Evolutionary conservation across 2,797 vertebrate genomes (phyloP), one percentile per base, ranked within the genome.

Genomic region (Adrianichthys oophorus): DNA sequence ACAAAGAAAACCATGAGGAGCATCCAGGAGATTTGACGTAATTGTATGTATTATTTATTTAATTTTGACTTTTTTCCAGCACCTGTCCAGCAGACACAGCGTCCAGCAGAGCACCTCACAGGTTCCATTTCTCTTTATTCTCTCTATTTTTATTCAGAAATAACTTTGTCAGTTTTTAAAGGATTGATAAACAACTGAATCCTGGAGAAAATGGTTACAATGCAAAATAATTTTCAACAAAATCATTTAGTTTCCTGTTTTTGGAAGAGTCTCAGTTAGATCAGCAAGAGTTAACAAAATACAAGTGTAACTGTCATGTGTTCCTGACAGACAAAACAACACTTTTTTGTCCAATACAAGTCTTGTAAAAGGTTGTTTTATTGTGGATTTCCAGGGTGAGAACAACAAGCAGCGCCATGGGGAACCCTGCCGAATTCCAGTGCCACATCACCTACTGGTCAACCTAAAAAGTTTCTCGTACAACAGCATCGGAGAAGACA

Each of bases 391-490:
- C 55, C 78, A 96, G 95, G 93, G 90, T 19, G 95, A 96, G 65
- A 87, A 90, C 0, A 85, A 89, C 23, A 89, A 92, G 4, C 94
- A 94, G 73, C 91, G 94, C 8, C 94, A 94, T 2, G 93, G 93
- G 12, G 95, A 97, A 49, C 81, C 91, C 1, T 91, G 91, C 5
- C 82, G 95, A 16, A 88, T 94, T 61, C 95, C 96, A 0, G 89
- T 96, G 7, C 93, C 95, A 32, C 95, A 98, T 73, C 96, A 98
- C 85, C 94, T 98, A 16, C 93, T 97, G 70, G 91, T 98, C 81
- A 96, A 93, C 71, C 88, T 98, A 32, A 98, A 98, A 90, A 98
- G 94, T 82, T 98, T 98, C 87, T 96, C 95, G 66, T 96, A 95
- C 86, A 98, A 94, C 87, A 96, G 94, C 73, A 94, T 98, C 52